Evolutionary conservation across 2,888 invertebrate genomes (phyloP), one percentile per base, ranked within the genome.

Genomic region (Craniophora ligustri): DNA sequence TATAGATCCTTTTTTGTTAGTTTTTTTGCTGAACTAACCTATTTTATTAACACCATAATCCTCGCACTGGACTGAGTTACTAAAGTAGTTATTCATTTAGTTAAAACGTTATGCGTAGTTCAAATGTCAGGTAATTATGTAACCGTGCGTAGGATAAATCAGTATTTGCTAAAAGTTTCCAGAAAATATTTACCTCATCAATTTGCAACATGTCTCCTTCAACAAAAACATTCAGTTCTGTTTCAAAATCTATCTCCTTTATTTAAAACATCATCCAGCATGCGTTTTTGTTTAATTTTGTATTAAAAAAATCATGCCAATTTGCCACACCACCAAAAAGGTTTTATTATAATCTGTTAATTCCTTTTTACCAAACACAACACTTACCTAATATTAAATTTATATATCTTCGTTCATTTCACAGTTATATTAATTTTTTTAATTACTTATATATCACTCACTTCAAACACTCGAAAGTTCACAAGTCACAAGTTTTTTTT

Each of bases 241-340:
- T 36, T n/a, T 53, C 46, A 62, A 62, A 58, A 51, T 44, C 56
- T 67, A 63, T 72, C 39, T 68, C 44, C 56, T 72, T 34, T 54
- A 55, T 56, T 57, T 51, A 65, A 72, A 72, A 75, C 64, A 74
- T 76, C 81, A 85, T 85, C 81, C 85, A 87, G 80, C 92, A 92
- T 92, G 92, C 92, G 86, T 79, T 79, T 81, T 78, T 64, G 42
- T 79, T 78, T 71, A 69, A 72, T 78, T 76, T 75, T 64, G n/a
- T 45, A 46, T 64, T 59, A 64, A 57, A 45, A 75, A 76, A 71
- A 77, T 72, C 92, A 92, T 92, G 92, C 92, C 84, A 86, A 79
- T 80, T 81, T 79, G 78, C 87, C 91, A 91, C 91, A 91, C 91
- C 92, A 91, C 91, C 89, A 87, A 79, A n/a, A 86, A 68, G 48